Evolutionary conservation across 2,888 invertebrate species (phyloP).

Genomic region (Noctuana brunneofusca): DNA sequence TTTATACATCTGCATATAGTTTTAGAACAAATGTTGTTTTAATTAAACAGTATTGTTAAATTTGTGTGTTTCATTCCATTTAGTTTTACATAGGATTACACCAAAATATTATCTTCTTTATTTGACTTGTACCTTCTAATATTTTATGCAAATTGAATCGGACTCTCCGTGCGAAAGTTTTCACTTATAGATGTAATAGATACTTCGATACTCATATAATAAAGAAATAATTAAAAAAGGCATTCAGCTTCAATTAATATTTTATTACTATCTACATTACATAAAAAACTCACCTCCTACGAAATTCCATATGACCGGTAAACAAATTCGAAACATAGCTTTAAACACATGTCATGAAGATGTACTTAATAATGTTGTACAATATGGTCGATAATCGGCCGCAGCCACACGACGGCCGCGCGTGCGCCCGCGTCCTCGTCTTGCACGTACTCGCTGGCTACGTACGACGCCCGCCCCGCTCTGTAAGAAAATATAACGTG

Average conservation of each 20-base stretch:
- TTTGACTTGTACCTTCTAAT: no score
- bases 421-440: slow-evolving; percentile 88
- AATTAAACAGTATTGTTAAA: slow-evolving; percentile 38
- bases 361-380: slow-evolving; percentile 37
- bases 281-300: no score
- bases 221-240: no score
- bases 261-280: no score
- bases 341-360: background rate
- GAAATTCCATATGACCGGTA: no score
- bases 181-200: no score
- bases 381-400: slow-evolving; percentile 67
- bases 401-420: slow-evolving; percentile 84
- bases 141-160: no score
- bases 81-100: no score
- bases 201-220: no score
- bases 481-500: slow-evolving; percentile 54
- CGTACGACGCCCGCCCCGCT: slow-evolving; percentile 89
- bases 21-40: slow-evolving; percentile 39
- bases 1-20: slow-evolving; percentile 30
- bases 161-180: no score
- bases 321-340: background rate
- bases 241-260: no score
- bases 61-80: slow-evolving; percentile 26
- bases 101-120: no score
- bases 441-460: slow-evolving; percentile 72